Evolutionary conservation across 2,113 vertebrate species (phyloP).

Genomic region (Isurus oxyrinchus): DNA sequence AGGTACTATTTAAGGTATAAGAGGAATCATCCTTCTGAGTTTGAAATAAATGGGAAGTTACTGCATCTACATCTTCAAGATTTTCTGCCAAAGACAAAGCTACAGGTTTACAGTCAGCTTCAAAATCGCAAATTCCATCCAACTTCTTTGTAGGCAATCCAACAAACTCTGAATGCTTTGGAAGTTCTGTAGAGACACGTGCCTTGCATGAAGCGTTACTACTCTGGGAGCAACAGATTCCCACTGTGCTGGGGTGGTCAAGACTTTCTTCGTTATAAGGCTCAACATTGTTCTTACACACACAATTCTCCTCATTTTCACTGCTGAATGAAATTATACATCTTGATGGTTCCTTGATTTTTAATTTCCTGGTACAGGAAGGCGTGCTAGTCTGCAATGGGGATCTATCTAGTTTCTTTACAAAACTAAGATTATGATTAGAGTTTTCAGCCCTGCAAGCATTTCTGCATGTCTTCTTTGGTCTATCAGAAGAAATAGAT

Average conservation of each 20-base stretch:
- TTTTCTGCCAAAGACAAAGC: not conserved
- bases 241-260: not conserved
- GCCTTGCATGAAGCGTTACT: not conserved
- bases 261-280: not conserved
- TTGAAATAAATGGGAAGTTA: not conserved
- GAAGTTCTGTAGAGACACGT: not conserved
- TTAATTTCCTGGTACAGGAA: not conserved
- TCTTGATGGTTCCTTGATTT: not conserved
- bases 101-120: not conserved
- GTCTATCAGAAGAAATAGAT: not conserved
- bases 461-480: not conserved
- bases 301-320: not conserved
- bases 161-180: not conserved
- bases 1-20: not conserved
- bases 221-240: not conserved
- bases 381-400: slow-evolving; percentile 29
- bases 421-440: no score
- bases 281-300: not conserved
- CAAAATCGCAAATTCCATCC: not conserved
- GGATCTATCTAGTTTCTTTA: not conserved
- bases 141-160: not conserved
- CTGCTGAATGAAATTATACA: not conserved
- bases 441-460: not conserved
- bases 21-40: not conserved
- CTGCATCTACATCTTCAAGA: not conserved